Evolutionary conservation across 2,797 vertebrate genomes (phyloP).

Genomic region (Delichon dasypus): DNA sequence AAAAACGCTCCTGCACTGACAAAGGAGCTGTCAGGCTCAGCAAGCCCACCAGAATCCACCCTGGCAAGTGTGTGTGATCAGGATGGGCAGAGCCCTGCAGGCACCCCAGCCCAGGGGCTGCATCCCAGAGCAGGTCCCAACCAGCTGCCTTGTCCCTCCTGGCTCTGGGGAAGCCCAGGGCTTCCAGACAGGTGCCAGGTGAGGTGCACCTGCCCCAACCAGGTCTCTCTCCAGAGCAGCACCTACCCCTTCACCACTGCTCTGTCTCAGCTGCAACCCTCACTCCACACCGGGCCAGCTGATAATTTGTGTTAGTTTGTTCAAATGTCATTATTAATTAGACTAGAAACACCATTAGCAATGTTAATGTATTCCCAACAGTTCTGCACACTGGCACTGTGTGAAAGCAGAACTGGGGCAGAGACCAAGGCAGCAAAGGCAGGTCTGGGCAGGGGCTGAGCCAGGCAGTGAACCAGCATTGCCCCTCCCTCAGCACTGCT

Average conservation of each 20-base stretch:
- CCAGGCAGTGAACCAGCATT: background rate
- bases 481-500: background rate
- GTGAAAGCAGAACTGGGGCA: background rate
- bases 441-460: background rate
- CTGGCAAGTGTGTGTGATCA: background rate
- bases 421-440: background rate
- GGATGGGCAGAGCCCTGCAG: background rate
- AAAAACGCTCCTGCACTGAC: background rate
- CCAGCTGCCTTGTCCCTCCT: background rate
- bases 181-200: too few relatives aligned
- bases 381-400: background rate
- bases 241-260: background rate
- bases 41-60: background rate
- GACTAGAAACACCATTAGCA: slow-evolving; percentile 33
- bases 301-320: slow-evolving; percentile 18
- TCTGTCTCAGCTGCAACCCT: background rate
- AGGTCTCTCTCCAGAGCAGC: background rate
- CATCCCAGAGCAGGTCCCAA: background rate
- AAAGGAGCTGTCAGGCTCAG: background rate
- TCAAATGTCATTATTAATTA: slow-evolving; percentile 61
- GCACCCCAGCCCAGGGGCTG: background rate
- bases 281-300: background rate
- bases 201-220: background rate
- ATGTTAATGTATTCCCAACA: slow-evolving; percentile 43
- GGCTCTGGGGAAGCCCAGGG: background rate